Conservation (phyloP, 2,113 vertebrate species). For the Microtus montanus region DNA sequence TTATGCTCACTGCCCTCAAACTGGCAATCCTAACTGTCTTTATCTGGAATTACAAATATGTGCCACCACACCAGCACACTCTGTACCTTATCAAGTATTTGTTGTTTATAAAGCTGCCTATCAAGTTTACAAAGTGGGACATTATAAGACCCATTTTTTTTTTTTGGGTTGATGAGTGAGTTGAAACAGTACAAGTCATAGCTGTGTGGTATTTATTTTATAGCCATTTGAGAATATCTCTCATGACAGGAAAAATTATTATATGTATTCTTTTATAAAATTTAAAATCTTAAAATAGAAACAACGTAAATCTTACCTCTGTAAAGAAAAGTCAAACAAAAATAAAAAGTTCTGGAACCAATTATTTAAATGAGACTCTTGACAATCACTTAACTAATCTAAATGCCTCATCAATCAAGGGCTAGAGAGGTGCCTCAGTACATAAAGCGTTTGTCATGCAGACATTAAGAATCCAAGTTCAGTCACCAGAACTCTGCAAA, state of each 20-base stretch:
- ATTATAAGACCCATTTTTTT: neutral
- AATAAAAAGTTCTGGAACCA: neutral
- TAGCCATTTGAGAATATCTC: constrained; percentile 7
- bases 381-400: constrained; percentile 21
- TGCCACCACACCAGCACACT: neutral
- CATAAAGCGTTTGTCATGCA: neutral
- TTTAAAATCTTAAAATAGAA: constrained; percentile 47
- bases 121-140: neutral
- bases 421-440: neutral
- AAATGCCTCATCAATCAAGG: neutral
- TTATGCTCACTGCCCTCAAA: neutral
- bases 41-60: neutral
- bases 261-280: constrained; percentile 36
- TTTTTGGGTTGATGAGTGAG: neutral
- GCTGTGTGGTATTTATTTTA: constrained; percentile 41
- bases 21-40: neutral
- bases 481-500: neutral
- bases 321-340: constrained; percentile 42
- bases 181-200: constrained; percentile 28
- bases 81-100: constrained; percentile 37
- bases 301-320: constrained; percentile 17
- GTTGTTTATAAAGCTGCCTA: neutral
- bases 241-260: neutral
- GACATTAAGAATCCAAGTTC: neutral
- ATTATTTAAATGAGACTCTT: neutral